Conservation (phyloP, 2,113 vertebrate species). For the Aplodontia rufa region DNA sequence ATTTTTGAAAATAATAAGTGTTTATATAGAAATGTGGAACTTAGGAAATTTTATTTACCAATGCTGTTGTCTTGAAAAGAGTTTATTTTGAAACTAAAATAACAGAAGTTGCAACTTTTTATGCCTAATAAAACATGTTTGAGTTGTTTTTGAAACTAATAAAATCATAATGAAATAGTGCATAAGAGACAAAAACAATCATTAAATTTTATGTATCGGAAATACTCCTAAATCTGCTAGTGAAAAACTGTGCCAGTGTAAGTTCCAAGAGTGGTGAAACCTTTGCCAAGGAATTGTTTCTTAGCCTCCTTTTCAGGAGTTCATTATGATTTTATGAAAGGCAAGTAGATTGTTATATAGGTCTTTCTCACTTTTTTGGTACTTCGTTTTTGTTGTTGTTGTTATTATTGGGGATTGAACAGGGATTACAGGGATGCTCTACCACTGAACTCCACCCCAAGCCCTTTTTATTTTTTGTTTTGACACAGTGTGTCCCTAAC, state of each 20-base stretch:
- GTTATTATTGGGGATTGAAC: no score
- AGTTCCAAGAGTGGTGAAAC: background rate
- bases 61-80: background rate
- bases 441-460: no score
- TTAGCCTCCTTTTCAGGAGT: background rate
- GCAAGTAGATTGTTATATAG: background rate
- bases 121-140: background rate
- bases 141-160: conserved; percentile 29
- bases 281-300: background rate
- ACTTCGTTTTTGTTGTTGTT: background rate
- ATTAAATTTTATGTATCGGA: background rate
- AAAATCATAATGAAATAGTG: background rate
- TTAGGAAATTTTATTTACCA: background rate
- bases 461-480: no score
- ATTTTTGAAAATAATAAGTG: background rate
- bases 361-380: background rate
- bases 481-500: no score
- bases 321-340: background rate
- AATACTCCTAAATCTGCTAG: background rate
- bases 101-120: conserved; percentile 9
- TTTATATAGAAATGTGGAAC: background rate
- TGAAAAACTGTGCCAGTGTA: background rate
- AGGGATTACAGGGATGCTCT: no score
- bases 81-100: background rate
- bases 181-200: background rate